phyloP scores from a whole-genome alignment of 2,113 vertebrate genomes.

The Fregata magnificens region DNA sequence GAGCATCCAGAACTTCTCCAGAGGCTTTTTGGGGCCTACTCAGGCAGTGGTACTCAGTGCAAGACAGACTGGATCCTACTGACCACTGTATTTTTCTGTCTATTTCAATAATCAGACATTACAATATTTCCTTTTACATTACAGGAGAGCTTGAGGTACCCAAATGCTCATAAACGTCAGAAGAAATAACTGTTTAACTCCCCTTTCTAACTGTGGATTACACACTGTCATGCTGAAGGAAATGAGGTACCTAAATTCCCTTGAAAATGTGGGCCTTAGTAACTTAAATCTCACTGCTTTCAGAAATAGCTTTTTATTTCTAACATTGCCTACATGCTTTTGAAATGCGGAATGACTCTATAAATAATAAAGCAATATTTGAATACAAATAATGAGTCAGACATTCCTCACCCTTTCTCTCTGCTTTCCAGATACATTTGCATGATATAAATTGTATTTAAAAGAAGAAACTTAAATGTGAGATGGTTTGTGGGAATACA shows the following conservation, averaged over 20 bases:
- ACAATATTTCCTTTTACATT: not conserved
- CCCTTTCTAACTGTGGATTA: not conserved
- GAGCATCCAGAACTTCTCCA: not conserved
- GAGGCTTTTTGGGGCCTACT: not conserved
- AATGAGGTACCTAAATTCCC: not conserved
- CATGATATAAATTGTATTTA: not conserved
- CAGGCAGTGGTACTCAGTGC: not conserved
- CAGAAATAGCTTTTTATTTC: not conserved
- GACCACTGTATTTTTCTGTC: not conserved
- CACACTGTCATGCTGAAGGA: not conserved
- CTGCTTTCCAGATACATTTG: not conserved
- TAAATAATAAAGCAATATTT: constrained; percentile 32
- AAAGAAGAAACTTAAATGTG: not conserved
- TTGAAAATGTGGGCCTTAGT: not conserved
- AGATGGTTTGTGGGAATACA: not conserved
- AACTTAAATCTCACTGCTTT: not conserved
- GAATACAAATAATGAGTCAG: constrained; percentile 25
- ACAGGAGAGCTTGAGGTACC: not conserved
- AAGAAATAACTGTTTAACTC: not conserved
- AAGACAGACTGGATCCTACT: not conserved
- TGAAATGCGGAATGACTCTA: not conserved
- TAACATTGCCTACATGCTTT: not conserved
- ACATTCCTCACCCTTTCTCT: not conserved
- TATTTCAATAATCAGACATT: not conserved
- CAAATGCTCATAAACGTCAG: not conserved